Conservation (phyloP, 2,113 vertebrate genomes). For the Melanerpes aurifrons region DNA sequence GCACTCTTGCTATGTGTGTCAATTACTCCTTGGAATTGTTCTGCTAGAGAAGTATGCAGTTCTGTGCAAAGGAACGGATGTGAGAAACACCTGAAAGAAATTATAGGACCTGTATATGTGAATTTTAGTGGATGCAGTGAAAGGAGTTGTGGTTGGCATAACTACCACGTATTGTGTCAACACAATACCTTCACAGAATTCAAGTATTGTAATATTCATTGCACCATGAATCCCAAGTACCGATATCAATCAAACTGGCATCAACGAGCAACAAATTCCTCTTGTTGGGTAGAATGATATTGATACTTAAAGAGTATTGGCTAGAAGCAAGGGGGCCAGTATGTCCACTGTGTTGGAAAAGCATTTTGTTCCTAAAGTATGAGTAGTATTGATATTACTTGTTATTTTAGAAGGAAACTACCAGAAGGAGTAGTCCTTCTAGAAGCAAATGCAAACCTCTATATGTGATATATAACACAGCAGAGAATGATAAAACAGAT, state of each 20-base stretch:
- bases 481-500: conserved; percentile 41
- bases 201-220: no score
- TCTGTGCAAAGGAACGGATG: no score
- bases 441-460: not conserved
- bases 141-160: no score
- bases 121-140: no score
- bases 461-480: not conserved
- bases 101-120: no score
- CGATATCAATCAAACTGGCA: not conserved
- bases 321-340: not conserved
- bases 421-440: not conserved
- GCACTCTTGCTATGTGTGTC: no score
- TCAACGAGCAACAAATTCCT: not conserved
- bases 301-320: not conserved
- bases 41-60: no score
- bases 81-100: no score
- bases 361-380: not conserved
- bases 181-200: no score
- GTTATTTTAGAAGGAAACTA: not conserved
- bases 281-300: not conserved
- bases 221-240: no score
- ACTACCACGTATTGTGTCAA: no score
- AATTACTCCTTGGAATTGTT: no score
- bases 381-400: not conserved
- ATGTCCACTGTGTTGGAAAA: not conserved